These are phyloP conservation scores for Drosophila baimaii DNA, from an alignment of 1,140 invertebrate genomes.

Conservation along the genomic window DNA sequence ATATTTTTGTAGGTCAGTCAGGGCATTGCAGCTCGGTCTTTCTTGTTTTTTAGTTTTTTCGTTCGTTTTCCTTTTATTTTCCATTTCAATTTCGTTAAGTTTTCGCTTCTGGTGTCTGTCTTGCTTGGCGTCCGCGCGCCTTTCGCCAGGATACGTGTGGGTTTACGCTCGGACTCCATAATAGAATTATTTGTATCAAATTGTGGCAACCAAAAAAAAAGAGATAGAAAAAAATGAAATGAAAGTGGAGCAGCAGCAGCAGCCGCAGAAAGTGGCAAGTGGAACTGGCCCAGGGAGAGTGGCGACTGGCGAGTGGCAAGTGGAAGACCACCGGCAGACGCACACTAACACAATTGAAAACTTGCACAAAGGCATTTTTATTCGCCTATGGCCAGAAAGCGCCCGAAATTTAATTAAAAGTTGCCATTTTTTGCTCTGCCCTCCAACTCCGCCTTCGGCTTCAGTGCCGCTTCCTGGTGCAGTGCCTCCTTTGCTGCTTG, in stretches of 20 bases:
- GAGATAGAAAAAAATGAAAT: constrained; percentile 55
- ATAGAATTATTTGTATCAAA: constrained; percentile 78
- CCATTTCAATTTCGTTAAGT: constrained; percentile 63
- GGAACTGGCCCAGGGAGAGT: too few relatives aligned
- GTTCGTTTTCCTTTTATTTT: constrained; percentile 40
- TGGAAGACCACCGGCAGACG: constrained; percentile 10
- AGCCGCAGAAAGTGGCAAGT: neutral
- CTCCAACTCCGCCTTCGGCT: neutral
- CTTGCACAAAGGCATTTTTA: constrained; percentile 66
- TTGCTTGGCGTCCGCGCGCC: constrained; percentile 4
- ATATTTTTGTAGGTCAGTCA: neutral
- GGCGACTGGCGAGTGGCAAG: neutral
- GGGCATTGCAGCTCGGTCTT: neutral
- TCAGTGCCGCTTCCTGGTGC: constrained; percentile 1
- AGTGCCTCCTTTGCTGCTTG: constrained; percentile 29
- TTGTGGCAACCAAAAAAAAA: constrained; percentile 61
- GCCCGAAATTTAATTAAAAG: constrained; percentile 73
- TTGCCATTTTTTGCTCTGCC: constrained; percentile 41
- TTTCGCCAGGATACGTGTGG: constrained; percentile 52
- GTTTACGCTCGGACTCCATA: constrained; percentile 61
- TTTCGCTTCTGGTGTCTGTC: constrained; percentile 32
- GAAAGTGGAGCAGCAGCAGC: constrained; percentile 50
- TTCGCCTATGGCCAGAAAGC: constrained; percentile 48
- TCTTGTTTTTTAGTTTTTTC: constrained; percentile 15
- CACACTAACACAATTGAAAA: constrained; percentile 73